Percentiles rank a stretch among this genome's conserved stretches.
Evolutionary conservation across 2,113 vertebrate species (phyloP).

Genomic region (Cavia porcellus): DNA sequence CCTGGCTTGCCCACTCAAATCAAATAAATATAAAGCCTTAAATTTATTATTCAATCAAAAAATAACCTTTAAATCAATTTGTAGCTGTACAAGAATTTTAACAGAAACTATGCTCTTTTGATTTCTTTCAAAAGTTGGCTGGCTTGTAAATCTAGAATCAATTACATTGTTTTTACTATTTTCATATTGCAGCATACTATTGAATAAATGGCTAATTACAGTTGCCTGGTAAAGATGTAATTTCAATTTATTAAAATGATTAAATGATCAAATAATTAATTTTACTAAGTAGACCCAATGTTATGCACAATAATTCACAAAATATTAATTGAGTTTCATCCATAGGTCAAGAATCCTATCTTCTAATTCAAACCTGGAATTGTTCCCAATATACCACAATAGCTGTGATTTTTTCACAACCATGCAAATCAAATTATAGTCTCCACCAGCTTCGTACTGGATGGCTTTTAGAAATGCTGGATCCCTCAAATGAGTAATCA

Average conservation of each 20-base stretch:
- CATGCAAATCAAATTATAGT: not conserved
- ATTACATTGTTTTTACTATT: not conserved
- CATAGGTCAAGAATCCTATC: not conserved
- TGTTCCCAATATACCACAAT: not conserved
- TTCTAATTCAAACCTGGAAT: not conserved
- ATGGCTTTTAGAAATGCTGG: not conserved
- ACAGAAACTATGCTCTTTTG: not conserved
- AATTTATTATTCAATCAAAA: not conserved
- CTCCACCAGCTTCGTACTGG: not conserved
- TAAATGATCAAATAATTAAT: not conserved
- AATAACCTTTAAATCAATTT: slow-evolving; percentile 1
- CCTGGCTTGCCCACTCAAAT: not conserved
- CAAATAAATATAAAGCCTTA: not conserved
- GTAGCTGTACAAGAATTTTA: not conserved
- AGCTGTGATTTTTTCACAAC: not conserved
- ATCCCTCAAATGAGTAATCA: not conserved
- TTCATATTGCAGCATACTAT: not conserved
- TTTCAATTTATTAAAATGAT: not conserved
- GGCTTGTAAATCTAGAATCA: not conserved
- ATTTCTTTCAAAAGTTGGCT: not conserved
- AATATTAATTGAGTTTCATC: not conserved
- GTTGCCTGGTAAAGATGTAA: not conserved
- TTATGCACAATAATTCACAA: not conserved
- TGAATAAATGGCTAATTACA: not conserved
- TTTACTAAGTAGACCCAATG: not conserved